These are phyloP conservation scores for Drosophila yooni DNA, from an alignment of 2,888 invertebrate genomes.

Conservation along the genomic window DNA sequence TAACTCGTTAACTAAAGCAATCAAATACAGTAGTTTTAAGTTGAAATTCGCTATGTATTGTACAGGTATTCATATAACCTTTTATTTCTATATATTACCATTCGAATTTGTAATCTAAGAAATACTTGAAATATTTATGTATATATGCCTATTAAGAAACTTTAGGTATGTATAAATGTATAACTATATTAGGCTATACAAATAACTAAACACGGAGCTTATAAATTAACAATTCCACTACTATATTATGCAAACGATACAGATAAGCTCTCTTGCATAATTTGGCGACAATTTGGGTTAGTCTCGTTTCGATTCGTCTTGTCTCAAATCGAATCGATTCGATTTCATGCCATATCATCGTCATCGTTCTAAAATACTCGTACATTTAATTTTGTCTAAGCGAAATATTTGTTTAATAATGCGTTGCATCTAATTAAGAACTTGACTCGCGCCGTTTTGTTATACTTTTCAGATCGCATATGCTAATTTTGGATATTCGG, in stretches of 20 bases:
- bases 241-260: conserved; percentile 68
- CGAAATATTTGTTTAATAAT: conserved; percentile 61
- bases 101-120: conserved; percentile 39
- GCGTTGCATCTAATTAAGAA: conserved; percentile 67
- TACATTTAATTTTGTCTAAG: conserved; percentile 32
- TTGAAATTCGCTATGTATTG: conserved; percentile 57
- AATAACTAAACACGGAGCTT: conserved; percentile 59
- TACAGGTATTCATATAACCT: conserved; percentile 17
- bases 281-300: conserved; percentile 66
- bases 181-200: conserved; percentile 50
- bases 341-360: conserved; percentile 43
- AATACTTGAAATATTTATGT: conserved; percentile 49
- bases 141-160: conserved; percentile 50
- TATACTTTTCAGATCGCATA: conserved; percentile 53
- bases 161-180: conserved; percentile 32
- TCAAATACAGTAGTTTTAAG: conserved; percentile 53
- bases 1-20: conserved; percentile 63
- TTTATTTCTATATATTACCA: conserved; percentile 26
- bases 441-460: conserved; percentile 48
- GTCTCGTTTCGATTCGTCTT: conserved; percentile 33
- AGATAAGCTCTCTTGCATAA: conserved; percentile 67
- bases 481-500: conserved; percentile 51
- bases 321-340: conserved; percentile 26
- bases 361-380: conserved; percentile 54
- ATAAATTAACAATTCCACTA: conserved; percentile 72